These are phyloP conservation scores for Pararge aegeria DNA, from an alignment of 1,140 invertebrate species.

Conservation along the genomic window DNA sequence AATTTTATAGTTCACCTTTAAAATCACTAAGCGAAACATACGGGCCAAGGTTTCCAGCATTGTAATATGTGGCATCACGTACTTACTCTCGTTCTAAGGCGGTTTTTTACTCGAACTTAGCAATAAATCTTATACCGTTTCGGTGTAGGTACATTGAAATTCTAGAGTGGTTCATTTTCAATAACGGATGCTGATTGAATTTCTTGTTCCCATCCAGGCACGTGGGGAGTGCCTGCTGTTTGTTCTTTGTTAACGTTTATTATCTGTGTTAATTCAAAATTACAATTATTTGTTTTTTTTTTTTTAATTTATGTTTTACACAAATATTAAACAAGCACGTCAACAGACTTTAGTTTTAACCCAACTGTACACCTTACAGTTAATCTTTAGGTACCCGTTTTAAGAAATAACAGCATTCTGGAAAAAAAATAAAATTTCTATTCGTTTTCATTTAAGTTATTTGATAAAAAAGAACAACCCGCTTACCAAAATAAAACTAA, in stretches of 20 bases:
- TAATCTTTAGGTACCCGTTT: no score
- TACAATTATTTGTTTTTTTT: background rate
- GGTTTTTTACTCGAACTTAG: conserved; percentile 39
- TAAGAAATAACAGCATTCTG: no score
- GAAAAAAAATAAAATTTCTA: no score
- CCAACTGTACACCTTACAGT: no score
- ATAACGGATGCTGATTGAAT: conserved; percentile 48
- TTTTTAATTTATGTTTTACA: background rate
- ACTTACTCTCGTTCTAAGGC: conserved; percentile 33
- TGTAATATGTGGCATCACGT: conserved; percentile 51
- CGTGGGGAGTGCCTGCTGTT: conserved; percentile 17
- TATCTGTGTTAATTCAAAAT: background rate
- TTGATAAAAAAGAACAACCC: no score
- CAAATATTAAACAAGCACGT: no score
- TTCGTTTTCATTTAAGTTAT: no score
- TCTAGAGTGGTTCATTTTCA: conserved; percentile 44
- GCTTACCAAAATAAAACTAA: no score
- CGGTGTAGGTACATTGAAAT: conserved; percentile 41
- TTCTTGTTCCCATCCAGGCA: conserved; percentile 30
- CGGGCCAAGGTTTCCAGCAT: conserved; percentile 45
- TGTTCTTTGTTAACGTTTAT: conserved; percentile 6
- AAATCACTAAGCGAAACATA: conserved; percentile 47
- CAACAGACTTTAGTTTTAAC: no score
- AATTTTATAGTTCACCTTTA: conserved; percentile 44
- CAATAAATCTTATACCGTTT: conserved; percentile 41